phyloP scores from a whole-genome alignment of 2,888 invertebrate genomes.

The Cyclophora albipunctata region DNA sequence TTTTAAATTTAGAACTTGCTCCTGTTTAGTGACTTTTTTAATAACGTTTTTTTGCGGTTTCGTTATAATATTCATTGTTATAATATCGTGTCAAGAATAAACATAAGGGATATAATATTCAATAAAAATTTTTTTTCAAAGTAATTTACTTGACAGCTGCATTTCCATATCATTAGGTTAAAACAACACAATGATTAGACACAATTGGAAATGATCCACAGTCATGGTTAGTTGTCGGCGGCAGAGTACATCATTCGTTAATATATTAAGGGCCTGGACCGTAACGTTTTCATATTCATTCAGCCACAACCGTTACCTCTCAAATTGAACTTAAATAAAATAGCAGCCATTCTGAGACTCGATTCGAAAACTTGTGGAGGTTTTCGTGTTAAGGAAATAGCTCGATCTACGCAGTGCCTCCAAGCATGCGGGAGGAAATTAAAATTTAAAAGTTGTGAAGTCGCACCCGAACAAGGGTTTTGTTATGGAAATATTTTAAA shows the following conservation, averaged over 20 bases:
- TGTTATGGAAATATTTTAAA: no score
- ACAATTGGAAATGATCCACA: no score
- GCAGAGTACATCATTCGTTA: slow-evolving; percentile 45
- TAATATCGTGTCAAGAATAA: no score
- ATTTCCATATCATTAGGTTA: no score
- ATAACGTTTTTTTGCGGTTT: no score
- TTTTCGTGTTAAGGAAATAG: slow-evolving; percentile 15
- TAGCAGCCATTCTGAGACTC: slow-evolving; percentile 47
- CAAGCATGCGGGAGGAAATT: slow-evolving; percentile 7
- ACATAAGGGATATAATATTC: no score
- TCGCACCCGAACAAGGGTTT: no score
- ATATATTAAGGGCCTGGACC: slow-evolving; percentile 48
- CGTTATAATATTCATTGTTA: no score
- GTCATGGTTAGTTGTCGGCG: slow-evolving; percentile 21
- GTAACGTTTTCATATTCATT: slow-evolving; percentile 59
- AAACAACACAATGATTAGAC: no score
- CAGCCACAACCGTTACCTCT: slow-evolving; percentile 47
- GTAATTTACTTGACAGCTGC: no score
- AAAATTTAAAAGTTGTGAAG: slow-evolving; percentile 5
- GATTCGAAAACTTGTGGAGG: slow-evolving; percentile 32
- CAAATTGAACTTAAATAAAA: slow-evolving; percentile 64
- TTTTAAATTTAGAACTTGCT: background rate
- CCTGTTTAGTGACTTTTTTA: no score
- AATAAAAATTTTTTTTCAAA: no score
- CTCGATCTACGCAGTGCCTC: slow-evolving; percentile 5